phyloP scores from a whole-genome alignment of 2,113 vertebrate genomes.

The Cricetomys ansorgei region DNA sequence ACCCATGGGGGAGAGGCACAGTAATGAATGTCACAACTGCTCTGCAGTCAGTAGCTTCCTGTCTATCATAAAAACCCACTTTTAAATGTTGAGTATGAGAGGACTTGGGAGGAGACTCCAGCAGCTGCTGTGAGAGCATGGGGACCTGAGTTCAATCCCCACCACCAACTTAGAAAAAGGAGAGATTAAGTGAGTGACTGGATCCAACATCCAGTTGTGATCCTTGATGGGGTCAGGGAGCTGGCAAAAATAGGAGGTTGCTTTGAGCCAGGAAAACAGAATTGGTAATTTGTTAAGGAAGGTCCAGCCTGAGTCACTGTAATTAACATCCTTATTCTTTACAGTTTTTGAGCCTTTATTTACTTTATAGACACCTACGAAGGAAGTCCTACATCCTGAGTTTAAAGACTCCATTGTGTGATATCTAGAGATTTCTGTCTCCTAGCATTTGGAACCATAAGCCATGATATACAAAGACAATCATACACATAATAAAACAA shows the following conservation, averaged over 20 bases:
- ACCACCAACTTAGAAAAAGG: neutral
- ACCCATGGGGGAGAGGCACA: fast-evolving
- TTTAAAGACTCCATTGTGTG: neutral
- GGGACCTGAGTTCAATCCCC: neutral
- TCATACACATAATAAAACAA: neutral
- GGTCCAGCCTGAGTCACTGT: neutral
- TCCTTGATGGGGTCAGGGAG: neutral
- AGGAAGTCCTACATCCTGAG: neutral
- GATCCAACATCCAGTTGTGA: neutral
- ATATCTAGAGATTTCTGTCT: neutral
- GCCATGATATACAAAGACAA: neutral
- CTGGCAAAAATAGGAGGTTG: neutral
- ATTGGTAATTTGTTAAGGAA: neutral
- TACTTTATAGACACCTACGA: neutral
- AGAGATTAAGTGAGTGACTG: neutral
- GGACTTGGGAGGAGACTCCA: no score
- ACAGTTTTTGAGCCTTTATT: neutral
- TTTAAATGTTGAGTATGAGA: neutral
- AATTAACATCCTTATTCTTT: neutral
- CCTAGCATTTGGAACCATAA: neutral
- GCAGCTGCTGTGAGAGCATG: neutral
- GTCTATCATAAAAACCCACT: neutral
- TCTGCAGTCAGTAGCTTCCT: neutral
- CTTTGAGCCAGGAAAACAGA: neutral
- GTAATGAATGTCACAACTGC: neutral